A percentile compares a stretch with the other conserved stretches of the same genome.
Evolutionary conservation across 2,113 vertebrate genomes (phyloP).

Genomic region (Pelecanoides urinatrix): DNA sequence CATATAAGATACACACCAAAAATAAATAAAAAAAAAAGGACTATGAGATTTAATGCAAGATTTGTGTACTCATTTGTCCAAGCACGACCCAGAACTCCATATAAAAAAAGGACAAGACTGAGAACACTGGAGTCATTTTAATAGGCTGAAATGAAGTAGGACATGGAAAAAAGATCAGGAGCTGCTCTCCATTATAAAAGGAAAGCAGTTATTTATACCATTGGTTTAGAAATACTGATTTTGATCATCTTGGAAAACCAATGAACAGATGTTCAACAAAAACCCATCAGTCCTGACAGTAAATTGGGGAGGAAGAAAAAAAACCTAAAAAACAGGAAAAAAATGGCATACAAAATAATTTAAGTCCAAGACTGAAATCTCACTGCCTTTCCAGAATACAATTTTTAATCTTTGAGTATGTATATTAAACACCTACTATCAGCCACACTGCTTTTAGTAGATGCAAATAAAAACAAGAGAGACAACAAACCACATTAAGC

Average conservation of each 20-base stretch:
- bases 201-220: neutral
- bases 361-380: neutral
- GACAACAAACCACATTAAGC: neutral
- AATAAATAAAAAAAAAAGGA: no score
- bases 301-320: neutral
- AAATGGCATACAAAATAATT: neutral
- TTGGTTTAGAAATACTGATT: neutral
- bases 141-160: neutral
- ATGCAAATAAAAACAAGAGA: neutral
- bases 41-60: neutral
- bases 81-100: neutral
- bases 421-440: neutral
- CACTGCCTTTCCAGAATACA: neutral
- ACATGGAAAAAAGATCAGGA: neutral
- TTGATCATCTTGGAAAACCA: neutral
- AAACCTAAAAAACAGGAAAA: neutral
- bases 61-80: neutral
- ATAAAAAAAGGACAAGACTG: neutral
- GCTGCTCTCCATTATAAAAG: neutral
- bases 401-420: neutral
- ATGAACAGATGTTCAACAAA: neutral
- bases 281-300: neutral
- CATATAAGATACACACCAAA: neutral
- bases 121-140: neutral
- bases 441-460: neutral